These are phyloP conservation scores for Alviniconcha marisindica DNA, from an alignment of 1,140 invertebrate species.

Conservation along the genomic window DNA sequence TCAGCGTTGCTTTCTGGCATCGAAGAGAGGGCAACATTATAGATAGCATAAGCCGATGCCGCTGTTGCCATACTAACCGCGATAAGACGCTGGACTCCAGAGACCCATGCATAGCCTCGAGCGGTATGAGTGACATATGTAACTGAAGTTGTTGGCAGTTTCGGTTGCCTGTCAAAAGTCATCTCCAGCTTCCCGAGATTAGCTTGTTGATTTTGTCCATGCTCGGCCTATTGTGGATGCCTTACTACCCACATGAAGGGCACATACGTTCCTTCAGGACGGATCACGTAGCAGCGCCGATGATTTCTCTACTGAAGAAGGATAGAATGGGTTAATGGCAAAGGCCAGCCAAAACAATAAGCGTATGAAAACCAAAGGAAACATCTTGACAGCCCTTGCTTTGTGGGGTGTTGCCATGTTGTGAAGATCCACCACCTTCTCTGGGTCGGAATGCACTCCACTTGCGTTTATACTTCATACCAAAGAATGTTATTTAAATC, in stretches of 20 bases:
- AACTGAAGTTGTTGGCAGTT: constrained; percentile 32
- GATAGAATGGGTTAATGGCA: too few relatives aligned
- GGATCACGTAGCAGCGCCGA: not conserved
- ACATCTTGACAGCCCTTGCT: not conserved
- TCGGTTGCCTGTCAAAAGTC: constrained; percentile 48
- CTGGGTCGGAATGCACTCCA: constrained; percentile 8
- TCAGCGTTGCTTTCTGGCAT: too few relatives aligned
- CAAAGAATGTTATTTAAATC: constrained; percentile 33
- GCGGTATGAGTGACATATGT: not conserved
- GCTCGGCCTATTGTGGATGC: constrained; percentile 9
- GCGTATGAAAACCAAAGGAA: not conserved
- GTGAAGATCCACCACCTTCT: not conserved
- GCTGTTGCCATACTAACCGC: too few relatives aligned
- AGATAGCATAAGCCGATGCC: too few relatives aligned
- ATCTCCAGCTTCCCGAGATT: constrained; percentile 32
- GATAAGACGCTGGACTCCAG: too few relatives aligned
- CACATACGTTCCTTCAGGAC: constrained; percentile 11
- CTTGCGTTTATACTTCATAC: not conserved
- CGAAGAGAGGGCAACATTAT: constrained; percentile 36
- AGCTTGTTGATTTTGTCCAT: too few relatives aligned
- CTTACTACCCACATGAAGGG: not conserved
- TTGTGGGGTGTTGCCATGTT: not conserved
- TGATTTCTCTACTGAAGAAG: not conserved
- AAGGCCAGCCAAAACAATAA: too few relatives aligned
- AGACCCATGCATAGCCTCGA: too few relatives aligned